phyloP scores from a whole-genome alignment of 2,888 invertebrate species.

The Blera fallax region DNA sequence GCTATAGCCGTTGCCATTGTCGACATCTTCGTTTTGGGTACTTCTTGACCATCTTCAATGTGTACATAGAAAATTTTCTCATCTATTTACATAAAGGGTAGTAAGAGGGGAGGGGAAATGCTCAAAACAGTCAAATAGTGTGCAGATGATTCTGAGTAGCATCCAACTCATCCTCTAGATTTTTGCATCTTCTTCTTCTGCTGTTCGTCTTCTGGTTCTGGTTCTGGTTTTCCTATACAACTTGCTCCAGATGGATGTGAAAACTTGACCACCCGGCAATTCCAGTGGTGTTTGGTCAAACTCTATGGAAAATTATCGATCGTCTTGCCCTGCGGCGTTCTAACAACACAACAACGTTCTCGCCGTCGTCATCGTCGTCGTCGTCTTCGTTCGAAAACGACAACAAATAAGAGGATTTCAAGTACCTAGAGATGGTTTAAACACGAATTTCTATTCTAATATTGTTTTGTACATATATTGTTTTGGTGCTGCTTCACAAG shows the following conservation, averaged over 20 bases:
- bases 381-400: constrained; percentile 41
- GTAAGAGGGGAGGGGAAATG: background rate
- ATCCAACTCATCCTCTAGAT: constrained; percentile 29
- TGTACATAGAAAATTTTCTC: constrained; percentile 66
- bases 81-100: constrained; percentile 66
- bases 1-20: constrained; percentile 56
- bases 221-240: constrained; percentile 67
- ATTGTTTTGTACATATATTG: constrained; percentile 55
- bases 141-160: constrained; percentile 66
- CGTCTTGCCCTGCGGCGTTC: constrained; percentile 78
- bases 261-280: constrained; percentile 74
- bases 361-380: constrained; percentile 8
- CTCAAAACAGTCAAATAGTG: constrained; percentile 51
- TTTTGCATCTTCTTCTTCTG: constrained; percentile 39
- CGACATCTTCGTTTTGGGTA: constrained; percentile 73
- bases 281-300: constrained; percentile 76
- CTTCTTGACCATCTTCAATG: constrained; percentile 69
- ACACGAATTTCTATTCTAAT: constrained; percentile 69
- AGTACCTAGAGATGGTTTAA: constrained; percentile 63
- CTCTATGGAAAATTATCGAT: constrained; percentile 81
- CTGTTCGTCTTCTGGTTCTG: constrained; percentile 53
- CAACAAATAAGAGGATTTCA: constrained; percentile 70
- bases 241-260: constrained; percentile 75
- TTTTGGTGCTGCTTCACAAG: constrained; percentile 50
- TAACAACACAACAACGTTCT: constrained; percentile 56